Evolutionary conservation across 1,140 invertebrate genomes (phyloP).

Genomic region (Microplitis mediator): DNA sequence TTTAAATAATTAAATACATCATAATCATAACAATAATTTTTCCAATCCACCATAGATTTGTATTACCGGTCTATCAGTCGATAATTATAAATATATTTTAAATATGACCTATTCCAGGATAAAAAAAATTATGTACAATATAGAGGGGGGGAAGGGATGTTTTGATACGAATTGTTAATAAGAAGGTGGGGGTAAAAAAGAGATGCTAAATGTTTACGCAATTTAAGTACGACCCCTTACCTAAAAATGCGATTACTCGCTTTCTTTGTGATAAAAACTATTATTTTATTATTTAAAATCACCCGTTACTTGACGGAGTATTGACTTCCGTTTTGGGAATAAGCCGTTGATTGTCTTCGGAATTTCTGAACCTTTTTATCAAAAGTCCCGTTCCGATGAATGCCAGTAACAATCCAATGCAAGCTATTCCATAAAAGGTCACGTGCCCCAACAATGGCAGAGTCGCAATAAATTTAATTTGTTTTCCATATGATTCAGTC

Average conservation of each 20-base stretch:
- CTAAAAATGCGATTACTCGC: background rate
- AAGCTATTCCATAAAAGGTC: constrained; percentile 61
- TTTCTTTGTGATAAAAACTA: background rate
- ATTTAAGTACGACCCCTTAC: too few species aligned
- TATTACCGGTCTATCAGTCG: too few species aligned
- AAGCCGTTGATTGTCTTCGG: constrained; percentile 46
- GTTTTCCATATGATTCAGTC: constrained; percentile 64
- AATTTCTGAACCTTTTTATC: constrained; percentile 36
- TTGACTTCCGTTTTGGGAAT: constrained; percentile 35
- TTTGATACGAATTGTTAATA: too few species aligned
- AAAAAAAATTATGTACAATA: too few species aligned
- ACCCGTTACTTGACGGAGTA: constrained; percentile 4
- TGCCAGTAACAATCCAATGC: constrained; percentile 60
- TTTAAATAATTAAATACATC: too few species aligned
- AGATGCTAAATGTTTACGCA: too few species aligned
- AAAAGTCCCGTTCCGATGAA: constrained; percentile 55
- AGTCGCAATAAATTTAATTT: constrained; percentile 64
- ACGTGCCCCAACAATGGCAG: constrained; percentile 61
- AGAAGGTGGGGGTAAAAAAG: too few species aligned
- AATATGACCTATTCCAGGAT: too few species aligned
- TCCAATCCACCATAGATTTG: too few species aligned
- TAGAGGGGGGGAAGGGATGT: too few species aligned
- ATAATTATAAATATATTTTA: too few species aligned
- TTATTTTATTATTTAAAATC: background rate
- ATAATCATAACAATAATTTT: too few species aligned